Evolutionary conservation across 2,888 invertebrate genomes (phyloP), one percentile per base, ranked within the genome.

Genomic region (Glaucopsyche alexis): DNA sequence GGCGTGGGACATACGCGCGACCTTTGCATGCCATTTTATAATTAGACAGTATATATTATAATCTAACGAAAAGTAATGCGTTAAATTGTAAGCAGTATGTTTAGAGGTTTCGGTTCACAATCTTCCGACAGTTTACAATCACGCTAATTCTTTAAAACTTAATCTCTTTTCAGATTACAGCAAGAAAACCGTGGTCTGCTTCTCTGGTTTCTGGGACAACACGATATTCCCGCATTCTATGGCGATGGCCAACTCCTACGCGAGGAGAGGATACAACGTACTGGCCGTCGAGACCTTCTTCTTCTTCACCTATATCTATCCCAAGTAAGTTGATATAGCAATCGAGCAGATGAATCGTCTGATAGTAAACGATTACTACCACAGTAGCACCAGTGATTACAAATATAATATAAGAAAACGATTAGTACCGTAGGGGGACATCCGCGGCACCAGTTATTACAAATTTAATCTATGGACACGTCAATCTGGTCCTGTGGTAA

Each of bases 231-330:
- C 87, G 0, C 87, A 88, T 74, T 82, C 84, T 0, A 85, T 84
- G 64, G 90, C 91, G 0, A 77, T 92, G 0, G 90, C 83, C 1
- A 87, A 83, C 0, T 77, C 88, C 0, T 91, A 91, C 80, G 81
- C 85, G 0, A 87, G 81, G 71, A 80, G 83, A 3, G 91, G 91
- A 0, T 91, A 92, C 83, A 93, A 92, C 75, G 93, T 92, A 0
- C 80, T 93, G 50, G 74, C 91, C 0, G 82, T 87, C 0, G 91
- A 93, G 11, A 90, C 91, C 0, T 75, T 89, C 5, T 75, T 78
- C 0, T 89, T 92, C 72, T 83, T 91, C 40, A 82, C 85, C 0
- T 82, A 89, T 42, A 89, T 93, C 2, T 93, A 92, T 77, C 92
- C 92, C 0, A 91, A 89, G 92, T 92, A 80, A 88, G 91, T 84